Percentiles rank a stretch among this genome's conserved stretches.
These are phyloP conservation scores for Ostrea edulis DNA, from an alignment of 1,140 invertebrate species.

Conservation along the genomic window DNA sequence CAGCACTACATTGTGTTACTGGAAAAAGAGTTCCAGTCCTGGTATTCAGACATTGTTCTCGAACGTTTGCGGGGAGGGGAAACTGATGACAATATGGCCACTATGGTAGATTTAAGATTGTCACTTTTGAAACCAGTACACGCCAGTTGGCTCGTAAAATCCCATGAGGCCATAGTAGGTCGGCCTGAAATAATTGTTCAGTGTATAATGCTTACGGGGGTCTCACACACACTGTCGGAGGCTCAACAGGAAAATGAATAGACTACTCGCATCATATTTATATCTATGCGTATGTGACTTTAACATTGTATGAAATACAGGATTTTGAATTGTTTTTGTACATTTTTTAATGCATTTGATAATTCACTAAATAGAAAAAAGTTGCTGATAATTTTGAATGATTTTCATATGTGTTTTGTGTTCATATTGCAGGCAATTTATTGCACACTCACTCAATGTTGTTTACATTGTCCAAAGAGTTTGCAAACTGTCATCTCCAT, in stretches of 20 bases:
- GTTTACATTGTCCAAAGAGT: not conserved
- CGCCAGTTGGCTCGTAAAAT: constrained; percentile 20
- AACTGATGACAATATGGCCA: constrained; percentile 16
- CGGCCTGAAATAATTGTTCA: not conserved
- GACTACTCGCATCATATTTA: not conserved
- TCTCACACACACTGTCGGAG: not conserved
- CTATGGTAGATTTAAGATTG: constrained; percentile 4
- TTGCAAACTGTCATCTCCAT: not conserved
- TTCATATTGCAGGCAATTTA: constrained; percentile 23
- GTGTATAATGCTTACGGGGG: not conserved
- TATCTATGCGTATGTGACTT: not conserved
- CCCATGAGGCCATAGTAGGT: not conserved
- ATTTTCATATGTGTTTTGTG: constrained; percentile 9
- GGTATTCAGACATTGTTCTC: constrained; percentile 2
- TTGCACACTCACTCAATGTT: not conserved
- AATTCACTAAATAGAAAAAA: too few relatives aligned
- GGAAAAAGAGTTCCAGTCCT: constrained; percentile 35
- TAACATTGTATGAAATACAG: not conserved
- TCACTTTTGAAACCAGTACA: constrained; percentile 34
- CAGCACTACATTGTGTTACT: constrained; percentile 1
- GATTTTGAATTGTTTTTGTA: not conserved
- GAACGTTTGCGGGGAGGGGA: not conserved
- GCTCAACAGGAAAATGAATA: not conserved
- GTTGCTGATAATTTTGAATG: not conserved
- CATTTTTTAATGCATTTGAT: not conserved